Evolutionary conservation across 1,140 invertebrate genomes (phyloP), one percentile per base, ranked within the genome.

Genomic region (Neodiprion lecontei): DNA sequence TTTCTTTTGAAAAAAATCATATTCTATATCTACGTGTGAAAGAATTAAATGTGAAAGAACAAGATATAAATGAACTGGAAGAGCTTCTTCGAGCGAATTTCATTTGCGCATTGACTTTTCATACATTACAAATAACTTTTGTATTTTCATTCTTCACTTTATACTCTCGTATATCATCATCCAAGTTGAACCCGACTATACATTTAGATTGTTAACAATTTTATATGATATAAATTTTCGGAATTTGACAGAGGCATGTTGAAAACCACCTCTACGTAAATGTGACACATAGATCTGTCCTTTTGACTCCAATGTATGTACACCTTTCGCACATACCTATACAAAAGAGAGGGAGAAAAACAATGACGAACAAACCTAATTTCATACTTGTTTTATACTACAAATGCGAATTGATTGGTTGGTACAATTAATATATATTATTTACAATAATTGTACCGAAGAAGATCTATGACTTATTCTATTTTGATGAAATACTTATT

Each of bases 381-480:
- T 74, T 74, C 53, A 67, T 69, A 53, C 68, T 69, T 74, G 14
- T 74, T 74, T 74, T 74, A 12, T 74, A 68, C 67, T 50, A 21
- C 14, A n/a, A 65, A 69, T 17, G 69, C 68, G 48, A 67, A 65
- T 74, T 67, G 49, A 69, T 61, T 40, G 5, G 1, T 40, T 61
- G 11, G 9, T 61, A 61, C 53, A 61, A 17, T 12, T 14, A 61
- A 40, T 17, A 61, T 5, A 61, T 61, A 14, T 14, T 61, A 5
- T 61, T 61, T 61, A 61, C 53, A 61, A 61, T 9, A 61, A 61
- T 61, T 61, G 53, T 61, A 61, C 53, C 0, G 8, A 9, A 61
- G 11, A 5, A 61, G 3, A 61, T 61, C 53, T 8, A 61, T 17
- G 53, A 61, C 53, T 61, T 17, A 61, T 7, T 61, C 53, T 61